These are phyloP conservation scores for Therioaphis trifolii DNA, from an alignment of 2,888 invertebrate species.

Conservation along the genomic window DNA sequence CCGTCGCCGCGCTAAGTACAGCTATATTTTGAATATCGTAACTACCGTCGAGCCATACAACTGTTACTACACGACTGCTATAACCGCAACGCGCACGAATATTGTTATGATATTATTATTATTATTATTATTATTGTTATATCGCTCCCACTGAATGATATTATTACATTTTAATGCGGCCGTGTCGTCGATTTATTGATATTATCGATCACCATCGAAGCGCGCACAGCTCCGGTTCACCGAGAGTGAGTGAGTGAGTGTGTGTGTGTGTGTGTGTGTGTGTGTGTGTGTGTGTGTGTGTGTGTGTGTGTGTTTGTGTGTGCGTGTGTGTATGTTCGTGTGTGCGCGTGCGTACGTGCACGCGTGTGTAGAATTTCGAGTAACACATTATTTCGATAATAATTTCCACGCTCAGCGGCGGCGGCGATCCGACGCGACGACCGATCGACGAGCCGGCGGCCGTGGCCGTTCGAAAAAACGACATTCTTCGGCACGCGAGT, in stretches of 20 bases:
- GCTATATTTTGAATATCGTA: too few species aligned
- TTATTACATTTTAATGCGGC: neutral
- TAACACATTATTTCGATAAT: constrained; percentile 10
- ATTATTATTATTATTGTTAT: neutral
- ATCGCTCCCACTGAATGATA: too few species aligned
- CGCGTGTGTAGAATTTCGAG: constrained; percentile 17
- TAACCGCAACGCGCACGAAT: neutral
- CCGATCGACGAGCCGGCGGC: constrained; percentile 16
- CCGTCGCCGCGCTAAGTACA: too few species aligned
- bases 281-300: neutral
- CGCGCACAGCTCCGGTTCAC: too few species aligned
- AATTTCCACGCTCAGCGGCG: neutral
- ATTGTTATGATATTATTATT: neutral
- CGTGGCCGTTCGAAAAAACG: constrained; percentile 50
- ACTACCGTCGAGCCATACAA: too few species aligned
- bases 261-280: neutral
- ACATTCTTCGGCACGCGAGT: constrained; percentile 48
- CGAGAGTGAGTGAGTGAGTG: too few species aligned
- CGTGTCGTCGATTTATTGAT: neutral
- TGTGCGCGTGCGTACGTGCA: neutral
- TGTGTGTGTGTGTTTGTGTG: neutral
- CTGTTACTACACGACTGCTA: too few species aligned
- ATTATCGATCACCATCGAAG: neutral
- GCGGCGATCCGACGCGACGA: neutral
- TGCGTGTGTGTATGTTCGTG: neutral